Conservation (phyloP, 2,888 invertebrate genomes). For the Melieria picta region DNA sequence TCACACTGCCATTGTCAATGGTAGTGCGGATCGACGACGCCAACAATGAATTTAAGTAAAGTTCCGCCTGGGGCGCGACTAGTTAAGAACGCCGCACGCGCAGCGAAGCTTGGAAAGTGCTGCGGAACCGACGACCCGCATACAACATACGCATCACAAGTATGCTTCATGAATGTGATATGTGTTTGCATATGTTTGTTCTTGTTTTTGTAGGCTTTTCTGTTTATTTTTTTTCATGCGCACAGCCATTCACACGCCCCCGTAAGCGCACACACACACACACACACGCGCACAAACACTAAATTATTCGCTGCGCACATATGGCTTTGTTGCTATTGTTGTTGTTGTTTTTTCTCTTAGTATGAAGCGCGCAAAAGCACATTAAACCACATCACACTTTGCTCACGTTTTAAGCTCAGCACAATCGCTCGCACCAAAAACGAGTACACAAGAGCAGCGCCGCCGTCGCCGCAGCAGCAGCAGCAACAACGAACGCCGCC, state of each 20-base stretch:
- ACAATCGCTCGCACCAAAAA: not conserved
- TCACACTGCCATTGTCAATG: not conserved
- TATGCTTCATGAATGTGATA: no score
- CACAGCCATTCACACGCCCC: not conserved
- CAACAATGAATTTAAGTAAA: no score
- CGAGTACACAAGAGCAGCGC: not conserved
- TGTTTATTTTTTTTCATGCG: no score
- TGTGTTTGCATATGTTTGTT: no score
- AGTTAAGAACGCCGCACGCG: no score
- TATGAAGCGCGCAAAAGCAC: not conserved
- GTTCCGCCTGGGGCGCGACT: no score
- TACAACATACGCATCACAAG: no score
- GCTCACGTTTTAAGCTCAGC: conserved; percentile 28
- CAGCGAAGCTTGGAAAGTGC: no score
- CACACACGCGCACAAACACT: conserved; percentile 4
- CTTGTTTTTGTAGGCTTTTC: no score
- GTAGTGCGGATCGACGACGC: no score
- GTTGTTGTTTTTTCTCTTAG: not conserved
- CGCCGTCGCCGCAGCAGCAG: not conserved
- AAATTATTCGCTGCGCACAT: not conserved
- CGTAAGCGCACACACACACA: conserved; percentile 22
- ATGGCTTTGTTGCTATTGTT: not conserved
- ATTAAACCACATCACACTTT: conserved; percentile 23
- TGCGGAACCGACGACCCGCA: no score
- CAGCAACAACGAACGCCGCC: not conserved